phyloP scores from a whole-genome alignment of 2,888 invertebrate genomes.

The Phania funesta region DNA sequence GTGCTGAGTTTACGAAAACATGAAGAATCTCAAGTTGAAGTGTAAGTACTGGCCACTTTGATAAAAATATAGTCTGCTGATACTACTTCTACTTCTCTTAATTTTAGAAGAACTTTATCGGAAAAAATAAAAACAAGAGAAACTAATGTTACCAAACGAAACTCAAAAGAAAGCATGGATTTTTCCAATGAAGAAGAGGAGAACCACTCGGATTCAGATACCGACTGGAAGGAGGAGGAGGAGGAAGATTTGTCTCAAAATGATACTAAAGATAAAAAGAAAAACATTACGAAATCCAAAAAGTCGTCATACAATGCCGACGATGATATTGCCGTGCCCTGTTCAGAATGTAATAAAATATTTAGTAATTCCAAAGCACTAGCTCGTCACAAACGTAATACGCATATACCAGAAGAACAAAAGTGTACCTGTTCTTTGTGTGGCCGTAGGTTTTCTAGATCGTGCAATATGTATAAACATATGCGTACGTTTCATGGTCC shows the following conservation, averaged over 20 bases:
- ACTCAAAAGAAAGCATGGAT: not conserved
- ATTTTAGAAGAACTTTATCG: not conserved
- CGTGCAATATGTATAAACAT: conserved; percentile 83
- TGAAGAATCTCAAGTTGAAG: not conserved
- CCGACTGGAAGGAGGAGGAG: conserved; percentile 71
- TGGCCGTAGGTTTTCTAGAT: conserved; percentile 82
- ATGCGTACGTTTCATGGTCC: conserved; percentile 72
- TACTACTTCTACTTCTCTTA: not conserved
- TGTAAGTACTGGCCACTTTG: conserved; percentile 6
- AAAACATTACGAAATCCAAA: conserved; percentile 62
- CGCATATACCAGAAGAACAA: conserved; percentile 80
- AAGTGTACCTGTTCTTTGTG: conserved; percentile 82
- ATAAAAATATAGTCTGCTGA: not conserved
- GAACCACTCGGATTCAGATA: conserved; percentile 13
- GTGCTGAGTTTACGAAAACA: conserved; percentile 12
- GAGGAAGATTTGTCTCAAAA: conserved; percentile 71
- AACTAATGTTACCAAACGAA: not conserved
- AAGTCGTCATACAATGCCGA: not conserved
- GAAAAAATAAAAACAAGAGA: not conserved
- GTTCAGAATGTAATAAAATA: conserved; percentile 58
- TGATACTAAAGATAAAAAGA: conserved; percentile 74
- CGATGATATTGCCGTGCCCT: conserved; percentile 56
- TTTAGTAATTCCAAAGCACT: conserved; percentile 57
- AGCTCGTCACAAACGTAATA: conserved; percentile 47
- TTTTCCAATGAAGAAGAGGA: conserved; percentile 18